Percentiles rank a stretch among this genome's conserved stretches.
These are phyloP conservation scores for Drosophila kambysellisi DNA, from an alignment of 2,888 invertebrate genomes.

Conservation along the genomic window DNA sequence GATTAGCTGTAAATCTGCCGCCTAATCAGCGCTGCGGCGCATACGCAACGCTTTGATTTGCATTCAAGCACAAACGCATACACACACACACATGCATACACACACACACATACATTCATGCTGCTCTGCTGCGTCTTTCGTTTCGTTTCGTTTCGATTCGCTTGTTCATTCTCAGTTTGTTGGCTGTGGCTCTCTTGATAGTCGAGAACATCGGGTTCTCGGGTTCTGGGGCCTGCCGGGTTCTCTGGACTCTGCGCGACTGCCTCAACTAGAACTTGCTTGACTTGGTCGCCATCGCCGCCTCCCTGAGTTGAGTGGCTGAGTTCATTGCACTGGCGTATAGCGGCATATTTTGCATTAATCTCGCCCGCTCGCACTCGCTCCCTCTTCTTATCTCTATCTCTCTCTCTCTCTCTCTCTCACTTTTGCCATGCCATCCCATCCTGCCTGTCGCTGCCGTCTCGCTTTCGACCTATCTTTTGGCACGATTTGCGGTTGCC, in stretches of 20 bases:
- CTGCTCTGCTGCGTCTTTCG: slow-evolving; percentile 26
- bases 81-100: slow-evolving; percentile 1
- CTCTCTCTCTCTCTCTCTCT: slow-evolving; percentile 10
- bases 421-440: slow-evolving; percentile 13
- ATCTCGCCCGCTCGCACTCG: slow-evolving; percentile 28
- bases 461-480: slow-evolving; percentile 46
- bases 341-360: slow-evolving; percentile 80
- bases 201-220: slow-evolving; percentile 3
- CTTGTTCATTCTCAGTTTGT: slow-evolving; percentile 4
- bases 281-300: slow-evolving; percentile 59
- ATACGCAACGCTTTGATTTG: slow-evolving; percentile 57
- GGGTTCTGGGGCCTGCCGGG: slow-evolving; percentile 4
- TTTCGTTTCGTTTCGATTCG: slow-evolving; percentile 12
- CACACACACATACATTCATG: slow-evolving; percentile 6
- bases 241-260: slow-evolving; percentile 59
- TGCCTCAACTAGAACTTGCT: slow-evolving; percentile 81
- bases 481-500: slow-evolving; percentile 55
- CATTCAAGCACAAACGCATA: slow-evolving; percentile 19
- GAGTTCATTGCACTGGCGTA: slow-evolving; percentile 76
- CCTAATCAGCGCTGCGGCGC: slow-evolving; percentile 63
- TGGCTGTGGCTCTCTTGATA: slow-evolving; percentile 4
- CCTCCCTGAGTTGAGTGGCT: slow-evolving; percentile 25
- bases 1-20: slow-evolving; percentile 77
- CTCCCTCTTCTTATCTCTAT: slow-evolving; percentile 7
- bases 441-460: slow-evolving; percentile 5